Conservation (phyloP, 2,797 vertebrate species). For the Gila robusta region DNA sequence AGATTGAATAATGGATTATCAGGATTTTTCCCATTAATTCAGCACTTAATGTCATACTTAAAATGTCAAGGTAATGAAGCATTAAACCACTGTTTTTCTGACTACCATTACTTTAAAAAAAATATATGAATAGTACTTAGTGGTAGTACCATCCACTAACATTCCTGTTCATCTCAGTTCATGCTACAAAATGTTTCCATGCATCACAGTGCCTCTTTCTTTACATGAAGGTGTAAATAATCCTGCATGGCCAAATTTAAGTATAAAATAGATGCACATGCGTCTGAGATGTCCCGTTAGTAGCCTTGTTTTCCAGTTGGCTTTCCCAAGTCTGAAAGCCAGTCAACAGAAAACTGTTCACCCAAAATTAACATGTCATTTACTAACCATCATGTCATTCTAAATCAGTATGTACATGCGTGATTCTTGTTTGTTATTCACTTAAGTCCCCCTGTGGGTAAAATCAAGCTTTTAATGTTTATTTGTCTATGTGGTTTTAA, state of each 20-base stretch:
- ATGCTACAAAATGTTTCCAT: too few species aligned
- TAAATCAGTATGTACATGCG: neutral
- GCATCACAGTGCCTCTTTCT: neutral
- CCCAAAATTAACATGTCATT: fast-evolving
- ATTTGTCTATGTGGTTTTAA: too few species aligned
- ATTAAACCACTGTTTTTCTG: neutral
- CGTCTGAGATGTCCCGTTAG: too few species aligned
- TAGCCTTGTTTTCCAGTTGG: neutral
- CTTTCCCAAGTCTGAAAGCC: neutral
- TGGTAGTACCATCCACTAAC: neutral
- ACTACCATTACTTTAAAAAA: too few species aligned
- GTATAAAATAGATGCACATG: neutral
- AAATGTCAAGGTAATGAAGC: neutral
- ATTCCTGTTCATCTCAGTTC: neutral
- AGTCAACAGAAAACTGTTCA: neutral
- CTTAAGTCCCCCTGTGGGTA: neutral
- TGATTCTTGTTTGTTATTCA: neutral
- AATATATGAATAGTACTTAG: neutral
- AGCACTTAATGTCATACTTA: neutral
- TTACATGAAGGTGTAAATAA: neutral
- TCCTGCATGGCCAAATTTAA: neutral
- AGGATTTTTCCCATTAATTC: neutral
- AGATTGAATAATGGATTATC: neutral
- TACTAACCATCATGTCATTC: neutral
- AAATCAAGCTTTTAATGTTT: too few species aligned